Base-by-base conservation (phyloP, 2,113 vertebrate species). In the Zosterops pallidus region DNA sequence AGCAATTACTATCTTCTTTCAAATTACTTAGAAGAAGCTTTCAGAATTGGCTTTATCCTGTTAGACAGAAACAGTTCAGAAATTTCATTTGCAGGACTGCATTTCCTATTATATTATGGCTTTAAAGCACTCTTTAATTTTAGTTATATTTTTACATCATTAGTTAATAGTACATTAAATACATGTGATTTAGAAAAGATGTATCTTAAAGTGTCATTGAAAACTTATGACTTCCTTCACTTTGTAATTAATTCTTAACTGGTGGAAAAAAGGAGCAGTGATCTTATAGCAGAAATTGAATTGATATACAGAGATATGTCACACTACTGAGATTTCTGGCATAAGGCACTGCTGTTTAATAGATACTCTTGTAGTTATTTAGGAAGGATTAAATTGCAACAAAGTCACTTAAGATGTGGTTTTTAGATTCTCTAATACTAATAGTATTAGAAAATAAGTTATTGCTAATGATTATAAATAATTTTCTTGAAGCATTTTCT, bases 181-280 rank as follows among this genome's bases (percentile, higher is more conserved):
- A 83, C 68, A 87, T 85, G 46, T 94, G 76, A 92, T 95, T 97
- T 90, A 63, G 63, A 37, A 76, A 96, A 97, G 77, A 26, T 50
- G 57, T 60, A 87, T 81, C 53, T 90, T 94, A 80, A 95, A 91
- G 29, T 93, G 65, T 86, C 82, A 87, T 47, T 79, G 59, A 60
- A 92, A 97, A 86, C 81, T 94, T 93, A 94, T 93, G 94, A 91
- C 81, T 97, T 90, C 65, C 24, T 39, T 95, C 52, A 90, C 37
- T 86, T 93, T 35, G 63, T 23, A 92, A 94, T 92, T 96, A 92
- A 88, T 95, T 91, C 53, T 78, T 96, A 67, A 86, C 49, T 84
- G 63, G 91, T 22, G 9, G 84, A 83, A 91, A 94, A 94, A 83
- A 83, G 41, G 20, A 68, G 6, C 49, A 25, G 41, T 72, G 85